Base-by-base conservation (phyloP, 1,140 invertebrate species). In the Dryas iulia region DNA sequence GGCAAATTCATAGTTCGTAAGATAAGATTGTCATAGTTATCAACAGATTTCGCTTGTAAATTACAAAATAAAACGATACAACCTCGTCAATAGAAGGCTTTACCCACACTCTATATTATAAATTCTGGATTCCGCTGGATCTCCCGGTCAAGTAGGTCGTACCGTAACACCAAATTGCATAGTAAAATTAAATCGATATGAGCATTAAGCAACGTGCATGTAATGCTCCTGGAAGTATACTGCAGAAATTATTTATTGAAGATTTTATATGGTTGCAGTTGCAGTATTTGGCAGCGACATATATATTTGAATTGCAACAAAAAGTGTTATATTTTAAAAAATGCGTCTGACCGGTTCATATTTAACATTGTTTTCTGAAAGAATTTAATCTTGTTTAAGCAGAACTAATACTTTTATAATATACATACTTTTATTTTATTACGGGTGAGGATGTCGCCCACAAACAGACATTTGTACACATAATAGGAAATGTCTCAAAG, bases 141-240 rank as follows among this genome's bases (percentile, higher is more conserved):
- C 39, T 47, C 14, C n/a, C 39, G 39, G 14, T 21, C 39, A 47
- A 47, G 39, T 47, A 47, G 39, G 39, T 47, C 39, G 39, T 47
- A 21, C 39, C 2, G 39, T 47, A 47, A 47, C 14, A 47, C 6
- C 39, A 47, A 47, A 47, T 47, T 47, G 39, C 39, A 47, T 21
- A 21, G 39, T 47, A 47, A 47, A 47, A 47, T 47, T 47, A 47
- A 47, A 47, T 47, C 39, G 39, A 47, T 47, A 47, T 47, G n/a
- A 47, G 39, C 14, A 47, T 47, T 47, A 47, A 47, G 39, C 39
- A 47, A 21, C 14, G 39, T 47, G 39, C 39, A 47, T n/a, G 39
- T 47, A 47, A 47, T 47, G 39, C 39, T 21, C 10, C 39, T 47
- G 39, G 18, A 35, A 47, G 39, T 47, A 0, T 47, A 47, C 39